Percentiles rank a stretch among this genome's conserved stretches.
These are phyloP conservation scores for Sebastiscus albofasciatus DNA, from an alignment of 2,797 vertebrate genomes.

Conservation along the genomic window DNA sequence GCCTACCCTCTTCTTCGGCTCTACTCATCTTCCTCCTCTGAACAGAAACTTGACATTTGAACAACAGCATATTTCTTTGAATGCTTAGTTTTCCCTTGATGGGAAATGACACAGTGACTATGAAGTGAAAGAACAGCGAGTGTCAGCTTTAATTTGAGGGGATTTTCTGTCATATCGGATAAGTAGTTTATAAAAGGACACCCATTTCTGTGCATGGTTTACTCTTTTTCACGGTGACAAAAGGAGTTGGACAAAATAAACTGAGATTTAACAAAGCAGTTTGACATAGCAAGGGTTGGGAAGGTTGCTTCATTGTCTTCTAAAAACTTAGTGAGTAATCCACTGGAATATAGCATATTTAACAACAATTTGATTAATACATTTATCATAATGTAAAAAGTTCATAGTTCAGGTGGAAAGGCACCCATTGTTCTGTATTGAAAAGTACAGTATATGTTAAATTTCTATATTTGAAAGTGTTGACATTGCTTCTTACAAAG, in stretches of 20 bases:
- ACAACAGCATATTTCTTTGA: conserved; percentile 25
- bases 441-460: background rate
- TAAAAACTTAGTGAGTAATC: background rate
- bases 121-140: conserved; percentile 23
- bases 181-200: conserved; percentile 17
- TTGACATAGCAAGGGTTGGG: background rate
- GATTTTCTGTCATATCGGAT: conserved; percentile 11
- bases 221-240: conserved; percentile 8
- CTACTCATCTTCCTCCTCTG: background rate
- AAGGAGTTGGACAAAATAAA: conserved; percentile 1
- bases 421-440: background rate
- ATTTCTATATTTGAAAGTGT: background rate
- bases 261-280: conserved; percentile 9
- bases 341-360: background rate
- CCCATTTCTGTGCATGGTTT: background rate
- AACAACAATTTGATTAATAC: background rate
- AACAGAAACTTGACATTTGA: conserved; percentile 18
- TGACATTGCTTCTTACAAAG: background rate
- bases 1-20: background rate
- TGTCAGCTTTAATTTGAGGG: conserved; percentile 39
- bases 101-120: conserved; percentile 9
- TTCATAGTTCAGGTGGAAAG: background rate
- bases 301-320: background rate
- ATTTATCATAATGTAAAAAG: background rate
- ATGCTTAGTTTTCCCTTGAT: conserved; percentile 13